phyloP scores from a whole-genome alignment of 2,888 invertebrate genomes.

The Hemithea aestivaria region DNA sequence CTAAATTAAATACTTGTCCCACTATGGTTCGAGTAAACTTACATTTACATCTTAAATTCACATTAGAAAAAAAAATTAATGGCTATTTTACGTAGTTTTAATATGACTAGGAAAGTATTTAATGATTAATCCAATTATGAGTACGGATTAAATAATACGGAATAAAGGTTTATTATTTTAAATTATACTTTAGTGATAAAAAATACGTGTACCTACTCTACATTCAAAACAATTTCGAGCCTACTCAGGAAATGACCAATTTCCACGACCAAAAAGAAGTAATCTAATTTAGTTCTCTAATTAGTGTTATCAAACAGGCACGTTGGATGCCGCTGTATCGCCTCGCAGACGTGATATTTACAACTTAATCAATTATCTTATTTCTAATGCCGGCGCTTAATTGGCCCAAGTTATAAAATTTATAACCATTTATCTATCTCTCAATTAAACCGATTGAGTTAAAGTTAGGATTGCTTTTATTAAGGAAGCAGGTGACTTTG shows the following conservation, averaged over 20 bases:
- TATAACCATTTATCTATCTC: constrained; percentile 41
- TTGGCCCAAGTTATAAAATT: constrained; percentile 39
- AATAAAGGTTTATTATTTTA: too few species aligned
- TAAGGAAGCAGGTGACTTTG: constrained; percentile 36
- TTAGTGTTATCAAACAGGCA: constrained; percentile 24
- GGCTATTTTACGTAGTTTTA: too few species aligned
- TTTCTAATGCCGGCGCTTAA: constrained; percentile 33
- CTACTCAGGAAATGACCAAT: constrained; percentile 19
- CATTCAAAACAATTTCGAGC: too few species aligned
- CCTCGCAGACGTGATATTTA: constrained; percentile 34
- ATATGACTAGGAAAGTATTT: too few species aligned
- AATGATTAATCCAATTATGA: too few species aligned
- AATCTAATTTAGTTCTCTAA: constrained; percentile 18
- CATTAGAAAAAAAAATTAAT: too few species aligned
- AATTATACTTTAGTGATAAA: too few species aligned
- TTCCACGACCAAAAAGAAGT: constrained; percentile 13
- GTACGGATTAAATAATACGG: too few species aligned
- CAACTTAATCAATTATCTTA: constrained; percentile 38
- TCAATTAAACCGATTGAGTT: constrained; percentile 40
- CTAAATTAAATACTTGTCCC: too few species aligned
- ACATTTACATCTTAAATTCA: too few species aligned
- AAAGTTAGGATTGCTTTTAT: constrained; percentile 22
- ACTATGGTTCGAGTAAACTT: too few species aligned
- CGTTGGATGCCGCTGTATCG: constrained; percentile 23
- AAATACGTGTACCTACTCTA: too few species aligned